Evolutionary conservation across 2,113 vertebrate genomes (phyloP).

Genomic region (Lagopus muta): DNA sequence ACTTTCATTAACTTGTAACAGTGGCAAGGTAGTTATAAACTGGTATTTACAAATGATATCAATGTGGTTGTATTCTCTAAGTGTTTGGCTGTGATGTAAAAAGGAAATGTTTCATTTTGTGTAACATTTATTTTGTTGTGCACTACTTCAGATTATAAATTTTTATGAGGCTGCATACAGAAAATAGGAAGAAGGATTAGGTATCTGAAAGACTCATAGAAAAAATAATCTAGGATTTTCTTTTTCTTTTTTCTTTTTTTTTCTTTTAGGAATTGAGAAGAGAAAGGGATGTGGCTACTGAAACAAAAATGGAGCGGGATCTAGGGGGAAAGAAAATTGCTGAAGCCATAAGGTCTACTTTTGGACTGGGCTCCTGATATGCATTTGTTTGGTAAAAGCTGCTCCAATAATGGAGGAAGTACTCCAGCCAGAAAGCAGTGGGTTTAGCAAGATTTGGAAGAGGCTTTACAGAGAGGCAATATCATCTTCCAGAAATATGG

Average conservation of each 20-base stretch:
- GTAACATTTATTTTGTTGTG: neutral
- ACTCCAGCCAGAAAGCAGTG: neutral
- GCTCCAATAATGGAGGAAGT: neutral
- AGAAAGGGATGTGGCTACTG: neutral
- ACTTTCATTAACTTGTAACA: neutral
- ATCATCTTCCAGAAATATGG: neutral
- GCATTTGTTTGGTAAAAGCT: neutral
- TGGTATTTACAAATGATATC: neutral
- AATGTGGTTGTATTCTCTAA: neutral
- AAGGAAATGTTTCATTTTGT: neutral
- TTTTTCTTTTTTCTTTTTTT: neutral
- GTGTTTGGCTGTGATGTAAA: neutral
- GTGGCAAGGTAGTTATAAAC: neutral
- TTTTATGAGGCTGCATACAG: neutral
- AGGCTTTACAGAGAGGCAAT: neutral
- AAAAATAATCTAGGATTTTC: neutral
- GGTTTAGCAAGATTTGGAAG: neutral
- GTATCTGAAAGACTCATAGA: neutral
- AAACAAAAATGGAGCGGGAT: neutral
- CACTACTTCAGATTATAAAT: neutral
- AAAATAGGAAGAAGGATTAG: neutral
- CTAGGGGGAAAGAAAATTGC: rapidly evolving
- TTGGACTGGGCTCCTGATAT: neutral
- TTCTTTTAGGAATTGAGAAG: neutral
- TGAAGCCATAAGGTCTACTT: neutral